phyloP scores from a whole-genome alignment of 2,888 invertebrate genomes.

The Harpalus rubripes region DNA sequence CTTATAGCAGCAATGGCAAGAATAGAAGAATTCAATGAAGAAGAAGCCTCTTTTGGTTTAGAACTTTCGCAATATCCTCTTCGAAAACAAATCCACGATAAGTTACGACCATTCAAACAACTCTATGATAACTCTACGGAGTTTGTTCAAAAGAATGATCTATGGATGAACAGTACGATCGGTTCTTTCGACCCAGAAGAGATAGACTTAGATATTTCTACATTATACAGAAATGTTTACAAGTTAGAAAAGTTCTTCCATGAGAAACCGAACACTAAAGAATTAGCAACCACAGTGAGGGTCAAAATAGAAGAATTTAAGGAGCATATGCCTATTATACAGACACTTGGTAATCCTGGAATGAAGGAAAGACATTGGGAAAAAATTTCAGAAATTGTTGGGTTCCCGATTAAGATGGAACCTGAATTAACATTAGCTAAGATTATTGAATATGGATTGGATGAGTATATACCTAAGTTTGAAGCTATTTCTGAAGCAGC shows the following conservation, averaged over 20 bases:
- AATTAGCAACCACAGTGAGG: slow-evolving; percentile 83
- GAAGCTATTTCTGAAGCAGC: slow-evolving; percentile 96
- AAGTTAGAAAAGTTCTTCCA: slow-evolving; percentile 93
- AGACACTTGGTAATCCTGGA: slow-evolving; percentile 96
- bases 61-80: slow-evolving; percentile 93
- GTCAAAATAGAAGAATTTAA: slow-evolving; percentile 91
- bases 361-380: slow-evolving; percentile 96
- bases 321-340: slow-evolving; percentile 93
- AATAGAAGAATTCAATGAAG: slow-evolving; percentile 94
- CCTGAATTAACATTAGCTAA: slow-evolving; percentile 90
- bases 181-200: slow-evolving; percentile 92
- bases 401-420: slow-evolving; percentile 93
- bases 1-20: slow-evolving; percentile 86
- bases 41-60: slow-evolving; percentile 93
- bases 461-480: slow-evolving; percentile 93
- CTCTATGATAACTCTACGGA: slow-evolving; percentile 94
- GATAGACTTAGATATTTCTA: slow-evolving; percentile 89
- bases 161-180: slow-evolving; percentile 92
- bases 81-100: slow-evolving; percentile 88
- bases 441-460: slow-evolving; percentile 93
- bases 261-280: slow-evolving; percentile 86
- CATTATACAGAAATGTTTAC: slow-evolving; percentile 86
- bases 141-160: slow-evolving; percentile 89
- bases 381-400: slow-evolving; percentile 95
- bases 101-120: slow-evolving; percentile 90